Conservation (phyloP, 1,140 invertebrate species). For the Idris sp. region DNA sequence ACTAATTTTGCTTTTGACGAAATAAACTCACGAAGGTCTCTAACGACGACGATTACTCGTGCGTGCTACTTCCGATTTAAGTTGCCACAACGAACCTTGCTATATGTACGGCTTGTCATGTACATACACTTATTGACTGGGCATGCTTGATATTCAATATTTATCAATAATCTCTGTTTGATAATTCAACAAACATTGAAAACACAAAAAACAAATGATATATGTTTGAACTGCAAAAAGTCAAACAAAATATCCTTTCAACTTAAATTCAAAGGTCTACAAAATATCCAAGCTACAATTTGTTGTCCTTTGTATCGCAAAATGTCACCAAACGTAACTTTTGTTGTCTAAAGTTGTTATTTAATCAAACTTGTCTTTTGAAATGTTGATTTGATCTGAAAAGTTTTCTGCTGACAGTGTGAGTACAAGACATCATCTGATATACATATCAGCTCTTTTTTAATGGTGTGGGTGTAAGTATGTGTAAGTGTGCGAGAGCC, state of each 20-base stretch:
- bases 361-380: no score
- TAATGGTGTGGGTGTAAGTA: no score
- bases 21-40: conserved; percentile 41
- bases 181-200: no score
- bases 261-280: no score
- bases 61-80: conserved; percentile 22
- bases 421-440: conserved; percentile 32
- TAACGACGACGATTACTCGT: conserved; percentile 33
- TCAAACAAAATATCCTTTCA: no score
- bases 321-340: no score
- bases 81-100: conserved; percentile 3
- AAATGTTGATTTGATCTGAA: not conserved
- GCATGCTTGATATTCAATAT: not conserved
- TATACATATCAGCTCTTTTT: conserved; percentile 39
- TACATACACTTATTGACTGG: no score
- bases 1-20: conserved; percentile 45
- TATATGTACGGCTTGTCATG: not conserved
- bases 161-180: not conserved
- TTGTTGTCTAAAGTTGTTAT: no score
- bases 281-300: no score
- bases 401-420: conserved; percentile 12
- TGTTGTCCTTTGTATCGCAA: no score
- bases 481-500: not conserved
- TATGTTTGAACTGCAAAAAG: no score
- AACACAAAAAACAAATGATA: no score